Base-by-base conservation (phyloP, 2,797 vertebrate genomes). In the Chrosomus eos region DNA sequence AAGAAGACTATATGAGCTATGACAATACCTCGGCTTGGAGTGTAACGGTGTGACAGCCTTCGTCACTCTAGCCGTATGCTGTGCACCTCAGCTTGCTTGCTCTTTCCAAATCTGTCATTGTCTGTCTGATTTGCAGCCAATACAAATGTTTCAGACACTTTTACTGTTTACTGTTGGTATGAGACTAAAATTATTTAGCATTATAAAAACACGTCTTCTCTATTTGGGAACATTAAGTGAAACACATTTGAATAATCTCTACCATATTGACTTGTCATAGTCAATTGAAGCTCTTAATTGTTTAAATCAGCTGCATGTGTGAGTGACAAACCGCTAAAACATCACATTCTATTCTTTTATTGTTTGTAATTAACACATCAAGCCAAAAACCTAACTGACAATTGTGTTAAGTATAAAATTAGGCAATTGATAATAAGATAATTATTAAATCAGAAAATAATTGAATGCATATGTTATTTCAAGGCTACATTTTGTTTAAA, bases 21-120 rank as follows among this genome's bases (percentile, higher is more conserved):
- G 81, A 75, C 79, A 73, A 70, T 71, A 6, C 70, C 31, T 58
- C 28, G 75, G n/a, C 19, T 80, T 53, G 13, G 58, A 79, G 18
- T 62, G 77, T 78, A 70, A 80, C 14, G 40, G 2, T 1, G 28
- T 89, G 87, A 90, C 86, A 87, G 87, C 33, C 31, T 86, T 82
- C 89, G 84, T 87, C 88, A 82, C 85, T 74, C 85, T 68, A 71
- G 62, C 79, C 78, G 66, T 66, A 51, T 67, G 45, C 62, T 64
- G 83, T 60, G 26, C 48, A 28, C 80, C 31, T 70, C 36, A 19
- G 48, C 9, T 60, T 53, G 83, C 68, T 36, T n/a, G 82, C 70
- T 72, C 79, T 87, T 64, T 64, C 87, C 75, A 84, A 38, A 58
- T n/a, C 66, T 82, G 51, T 53, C 79, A 64, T 71, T 77, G 60